These are phyloP conservation scores for Trachelus stipa DNA, from an alignment of 2,888 invertebrate genomes.

Conservation along the genomic window DNA sequence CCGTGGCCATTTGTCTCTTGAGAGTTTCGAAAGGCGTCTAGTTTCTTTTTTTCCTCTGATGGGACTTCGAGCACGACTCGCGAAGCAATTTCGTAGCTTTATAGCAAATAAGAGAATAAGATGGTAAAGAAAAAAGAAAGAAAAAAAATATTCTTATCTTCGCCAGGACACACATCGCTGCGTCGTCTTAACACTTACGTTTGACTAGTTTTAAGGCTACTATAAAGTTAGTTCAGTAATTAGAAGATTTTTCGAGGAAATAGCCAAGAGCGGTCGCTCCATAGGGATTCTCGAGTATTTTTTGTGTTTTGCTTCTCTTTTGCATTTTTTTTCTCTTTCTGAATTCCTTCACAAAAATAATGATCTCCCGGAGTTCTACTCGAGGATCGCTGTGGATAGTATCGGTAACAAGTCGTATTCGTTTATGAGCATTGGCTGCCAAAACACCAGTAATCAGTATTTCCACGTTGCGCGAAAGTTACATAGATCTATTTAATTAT, in stretches of 20 bases:
- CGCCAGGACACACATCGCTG: neutral
- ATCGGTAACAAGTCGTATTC: neutral
- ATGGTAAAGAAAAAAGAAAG: too few relatives aligned
- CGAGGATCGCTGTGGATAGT: neutral
- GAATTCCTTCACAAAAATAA: too few relatives aligned
- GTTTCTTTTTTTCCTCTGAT: too few relatives aligned
- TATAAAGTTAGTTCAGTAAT: neutral
- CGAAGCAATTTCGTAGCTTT: too few relatives aligned
- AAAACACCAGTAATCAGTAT: conserved; percentile 27
- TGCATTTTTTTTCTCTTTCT: too few relatives aligned
- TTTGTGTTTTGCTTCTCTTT: too few relatives aligned
- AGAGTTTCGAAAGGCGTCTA: too few relatives aligned
- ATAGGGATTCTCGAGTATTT: neutral
- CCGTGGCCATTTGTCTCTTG: too few relatives aligned
- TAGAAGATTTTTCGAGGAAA: neutral
- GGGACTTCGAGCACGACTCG: too few relatives aligned
- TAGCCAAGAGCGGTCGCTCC: neutral
- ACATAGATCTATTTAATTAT: neutral
- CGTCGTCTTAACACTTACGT: conserved; percentile 16
- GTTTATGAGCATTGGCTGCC: conserved; percentile 20
- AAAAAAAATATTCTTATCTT: neutral
- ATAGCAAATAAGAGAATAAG: too few relatives aligned
- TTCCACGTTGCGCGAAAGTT: conserved; percentile 7
- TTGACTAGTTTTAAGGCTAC: conserved; percentile 21
- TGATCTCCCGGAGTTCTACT: neutral